Evolutionary conservation across 2,888 invertebrate species (phyloP).

Genomic region (Byasa hedistus): DNA sequence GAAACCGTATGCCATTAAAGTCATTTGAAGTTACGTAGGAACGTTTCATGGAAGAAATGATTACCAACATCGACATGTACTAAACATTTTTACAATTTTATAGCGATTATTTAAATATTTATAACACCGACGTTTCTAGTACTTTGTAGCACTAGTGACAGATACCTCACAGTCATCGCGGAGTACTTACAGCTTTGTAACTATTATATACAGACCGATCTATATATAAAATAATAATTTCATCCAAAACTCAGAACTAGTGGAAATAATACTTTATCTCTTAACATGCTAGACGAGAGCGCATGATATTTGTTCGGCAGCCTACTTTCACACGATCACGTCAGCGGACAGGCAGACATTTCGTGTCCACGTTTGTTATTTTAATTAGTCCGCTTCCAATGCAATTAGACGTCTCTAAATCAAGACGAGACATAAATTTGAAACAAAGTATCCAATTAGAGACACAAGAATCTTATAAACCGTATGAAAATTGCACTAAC

Average conservation of each 20-base stretch:
- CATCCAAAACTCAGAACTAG: not conserved
- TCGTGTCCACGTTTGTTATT: conserved; percentile 34
- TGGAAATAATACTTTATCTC: conserved; percentile 8
- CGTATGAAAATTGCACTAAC: not conserved
- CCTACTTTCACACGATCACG: conserved; percentile 43
- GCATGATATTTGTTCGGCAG: conserved; percentile 34
- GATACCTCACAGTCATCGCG: too few relatives aligned
- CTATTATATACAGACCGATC: too few relatives aligned
- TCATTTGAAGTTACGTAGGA: not conserved
- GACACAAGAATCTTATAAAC: not conserved
- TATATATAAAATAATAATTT: not conserved
- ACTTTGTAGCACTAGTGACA: too few relatives aligned
- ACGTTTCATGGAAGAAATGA: not conserved
- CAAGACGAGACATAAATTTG: conserved; percentile 29
- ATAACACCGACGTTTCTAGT: too few relatives aligned
- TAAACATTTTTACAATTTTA: too few relatives aligned
- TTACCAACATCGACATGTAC: not conserved
- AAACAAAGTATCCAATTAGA: conserved; percentile 24
- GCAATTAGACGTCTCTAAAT: conserved; percentile 30
- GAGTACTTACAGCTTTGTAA: too few relatives aligned
- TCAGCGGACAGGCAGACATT: conserved; percentile 34
- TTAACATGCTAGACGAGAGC: conserved; percentile 23
- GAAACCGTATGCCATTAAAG: not conserved
- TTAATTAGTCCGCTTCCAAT: conserved; percentile 30
- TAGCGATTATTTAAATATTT: too few relatives aligned